Evolutionary conservation across 2,797 vertebrate genomes (phyloP).

Genomic region (Pipistrellus pygmaeus): DNA sequence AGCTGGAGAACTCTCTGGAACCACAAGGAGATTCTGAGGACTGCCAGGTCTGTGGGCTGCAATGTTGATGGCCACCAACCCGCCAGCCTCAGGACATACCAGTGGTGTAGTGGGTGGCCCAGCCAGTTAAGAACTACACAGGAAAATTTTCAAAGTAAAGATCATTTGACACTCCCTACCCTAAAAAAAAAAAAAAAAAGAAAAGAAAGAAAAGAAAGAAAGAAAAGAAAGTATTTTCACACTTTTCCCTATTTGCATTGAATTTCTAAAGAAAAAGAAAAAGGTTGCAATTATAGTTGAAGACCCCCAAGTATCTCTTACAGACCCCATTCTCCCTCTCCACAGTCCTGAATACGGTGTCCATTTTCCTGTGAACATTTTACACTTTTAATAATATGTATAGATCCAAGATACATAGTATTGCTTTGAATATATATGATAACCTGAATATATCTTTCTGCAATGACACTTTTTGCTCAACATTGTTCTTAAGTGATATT

Average conservation of each 20-base stretch:
- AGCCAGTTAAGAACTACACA: background rate
- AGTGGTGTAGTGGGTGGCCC: no score
- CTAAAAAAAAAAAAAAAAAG: background rate
- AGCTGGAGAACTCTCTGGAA: background rate
- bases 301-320: background rate
- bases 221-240: background rate
- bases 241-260: background rate
- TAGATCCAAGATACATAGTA: background rate
- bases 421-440: background rate
- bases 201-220: background rate
- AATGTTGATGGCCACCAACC: background rate
- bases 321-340: background rate
- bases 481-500: background rate
- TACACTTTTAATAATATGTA: background rate
- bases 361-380: conserved; percentile 14
- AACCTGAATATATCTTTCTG: background rate
- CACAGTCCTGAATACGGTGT: background rate
- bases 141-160: background rate
- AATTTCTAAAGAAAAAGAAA: background rate
- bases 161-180: background rate
- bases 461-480: background rate
- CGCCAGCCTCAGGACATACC: background rate
- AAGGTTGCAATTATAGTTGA: background rate
- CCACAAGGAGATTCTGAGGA: background rate
- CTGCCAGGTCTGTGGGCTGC: background rate